Evolutionary conservation across 2,888 invertebrate genomes (phyloP).

Genomic region (Habrosyne pyritoides): DNA sequence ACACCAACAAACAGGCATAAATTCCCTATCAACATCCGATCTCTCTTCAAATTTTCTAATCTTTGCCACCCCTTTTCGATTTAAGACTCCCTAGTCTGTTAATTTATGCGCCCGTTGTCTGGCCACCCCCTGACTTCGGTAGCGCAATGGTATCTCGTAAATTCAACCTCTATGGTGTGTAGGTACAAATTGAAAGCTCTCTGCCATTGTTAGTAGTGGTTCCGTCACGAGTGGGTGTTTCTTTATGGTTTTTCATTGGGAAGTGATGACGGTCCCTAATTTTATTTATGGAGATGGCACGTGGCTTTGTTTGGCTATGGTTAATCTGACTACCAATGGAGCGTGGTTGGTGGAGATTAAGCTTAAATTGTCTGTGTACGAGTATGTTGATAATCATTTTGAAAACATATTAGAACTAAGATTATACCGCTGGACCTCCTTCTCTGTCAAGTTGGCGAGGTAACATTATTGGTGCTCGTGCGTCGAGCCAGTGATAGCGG

Average conservation of each 20-base stretch:
- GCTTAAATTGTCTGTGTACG: conserved; percentile 25
- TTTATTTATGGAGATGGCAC: conserved; percentile 73
- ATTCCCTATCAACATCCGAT: conserved; percentile 10
- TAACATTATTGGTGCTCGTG: too few relatives aligned
- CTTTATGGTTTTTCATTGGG: conserved; percentile 53
- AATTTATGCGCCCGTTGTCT: conserved; percentile 74
- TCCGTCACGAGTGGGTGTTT: conserved; percentile 39
- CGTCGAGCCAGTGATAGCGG: too few relatives aligned
- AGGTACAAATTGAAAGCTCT: conserved; percentile 70
- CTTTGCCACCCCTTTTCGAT: conserved; percentile 54
- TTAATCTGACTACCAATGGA: conserved; percentile 22
- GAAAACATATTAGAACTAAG: too few relatives aligned
- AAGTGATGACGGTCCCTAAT: conserved; percentile 61
- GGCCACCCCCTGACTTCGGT: conserved; percentile 43
- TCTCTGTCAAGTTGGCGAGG: too few relatives aligned
- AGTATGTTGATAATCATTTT: conserved; percentile 15
- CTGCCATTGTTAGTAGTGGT: conserved; percentile 34
- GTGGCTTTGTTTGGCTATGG: conserved; percentile 45
- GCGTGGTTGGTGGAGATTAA: conserved; percentile 20
- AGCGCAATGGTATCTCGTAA: conserved; percentile 48
- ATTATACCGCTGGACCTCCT: too few relatives aligned
- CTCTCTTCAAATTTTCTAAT: conserved; percentile 32
- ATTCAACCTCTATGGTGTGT: conserved; percentile 41
- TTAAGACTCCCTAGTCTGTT: conserved; percentile 50
- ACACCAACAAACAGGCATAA: neutral